Conservation (phyloP, 1,140 invertebrate genomes). For the Bombus superbus region DNA sequence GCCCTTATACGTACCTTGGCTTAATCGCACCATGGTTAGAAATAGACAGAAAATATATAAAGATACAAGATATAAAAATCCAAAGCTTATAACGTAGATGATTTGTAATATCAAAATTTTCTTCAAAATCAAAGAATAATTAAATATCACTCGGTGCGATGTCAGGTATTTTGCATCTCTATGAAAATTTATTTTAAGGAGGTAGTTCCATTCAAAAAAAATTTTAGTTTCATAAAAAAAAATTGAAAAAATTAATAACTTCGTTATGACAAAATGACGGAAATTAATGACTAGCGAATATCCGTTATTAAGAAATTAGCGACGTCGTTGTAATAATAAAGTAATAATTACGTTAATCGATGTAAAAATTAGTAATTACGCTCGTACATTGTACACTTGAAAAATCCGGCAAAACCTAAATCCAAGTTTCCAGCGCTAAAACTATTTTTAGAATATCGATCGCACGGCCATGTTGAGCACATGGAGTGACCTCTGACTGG, state of each 20-base stretch:
- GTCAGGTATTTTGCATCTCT: too few species aligned
- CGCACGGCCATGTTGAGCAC: constrained; percentile 56
- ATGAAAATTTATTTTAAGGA: too few species aligned
- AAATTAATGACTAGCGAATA: not conserved
- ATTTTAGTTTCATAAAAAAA: not conserved
- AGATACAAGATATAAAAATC: not conserved
- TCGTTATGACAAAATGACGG: not conserved
- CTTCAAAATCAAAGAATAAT: not conserved
- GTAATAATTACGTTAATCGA: not conserved
- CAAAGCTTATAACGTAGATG: not conserved
- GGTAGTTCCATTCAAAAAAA: too few species aligned
- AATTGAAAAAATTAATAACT: not conserved
- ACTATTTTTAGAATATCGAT: constrained; percentile 70
- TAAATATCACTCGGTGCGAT: too few species aligned
- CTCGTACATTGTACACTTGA: not conserved
- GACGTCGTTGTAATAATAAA: not conserved
- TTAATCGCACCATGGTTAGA: not conserved
- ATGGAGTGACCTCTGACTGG: constrained; percentile 56
- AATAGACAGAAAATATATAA: not conserved
- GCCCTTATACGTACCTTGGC: not conserved
- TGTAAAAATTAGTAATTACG: not conserved
- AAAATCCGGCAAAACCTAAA: constrained; percentile 38
- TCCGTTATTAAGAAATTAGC: not conserved
- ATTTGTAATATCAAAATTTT: not conserved
- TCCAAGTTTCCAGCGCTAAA: constrained; percentile 54